Base-by-base conservation (phyloP, 2,888 invertebrate genomes). In the Prenolepis imparis region DNA sequence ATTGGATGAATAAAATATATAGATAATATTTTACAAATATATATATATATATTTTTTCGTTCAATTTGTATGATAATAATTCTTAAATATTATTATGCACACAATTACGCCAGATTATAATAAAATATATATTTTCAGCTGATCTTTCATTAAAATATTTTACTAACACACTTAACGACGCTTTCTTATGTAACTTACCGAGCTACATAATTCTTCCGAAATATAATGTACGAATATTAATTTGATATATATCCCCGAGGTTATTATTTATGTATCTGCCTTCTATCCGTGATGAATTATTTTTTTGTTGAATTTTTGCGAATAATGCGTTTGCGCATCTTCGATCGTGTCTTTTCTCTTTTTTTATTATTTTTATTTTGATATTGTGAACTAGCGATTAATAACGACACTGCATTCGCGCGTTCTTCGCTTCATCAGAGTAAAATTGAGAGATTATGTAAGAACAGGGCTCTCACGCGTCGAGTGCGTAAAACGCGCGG, bases 401-500 rank as follows among this genome's bases (percentile, higher is more conserved):
- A 78, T 70, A 59, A 59, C 9, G 28, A 15, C 5, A 36, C 6
- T 70, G 18, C 8, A 41, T 72, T 78, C 32, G 11, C 21, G 57
- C 18, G 41, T 21, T 57, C 12, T 36, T 3, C 28, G 32, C 1
- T 44, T 32, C 44, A 52, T 55, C 18, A 41, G 44, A 6, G 21
- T 21, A 59, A 78, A 44, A 72, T 36, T 72, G 59, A 72, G 44
- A 82, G 75, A 77, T 84, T 70, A 70, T 44, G 48, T 73, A 61
- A 78, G 78, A 70, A 39, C 66, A 64, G 55, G n/a, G 73, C 11
- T 41, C 28, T 44, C 52, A 61, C 61, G 85, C 48, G 80, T 48
- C 21, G 44, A 44, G 68, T 67, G 80, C 70, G 80, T 87, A 78
- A 74, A 72, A 59, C 78, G 80, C 73, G 83, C 87, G 70, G n/a